A percentile compares a stretch with the other conserved stretches of the same genome.
These are phyloP conservation scores for Peromyscus maniculatus DNA, from an alignment of 2,113 vertebrate genomes.

Conservation along the genomic window DNA sequence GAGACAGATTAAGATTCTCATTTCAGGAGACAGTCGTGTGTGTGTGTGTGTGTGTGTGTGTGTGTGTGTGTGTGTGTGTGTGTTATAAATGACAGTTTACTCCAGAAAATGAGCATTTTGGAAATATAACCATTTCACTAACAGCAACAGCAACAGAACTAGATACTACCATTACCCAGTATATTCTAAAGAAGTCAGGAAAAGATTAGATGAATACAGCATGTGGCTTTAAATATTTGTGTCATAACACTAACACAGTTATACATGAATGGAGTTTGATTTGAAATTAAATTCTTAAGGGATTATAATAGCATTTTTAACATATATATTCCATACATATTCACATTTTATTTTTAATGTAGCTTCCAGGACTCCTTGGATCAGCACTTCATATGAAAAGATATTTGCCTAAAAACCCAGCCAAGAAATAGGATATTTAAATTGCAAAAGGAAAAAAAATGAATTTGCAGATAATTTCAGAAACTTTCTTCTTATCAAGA, in stretches of 20 bases:
- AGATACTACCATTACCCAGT: not conserved
- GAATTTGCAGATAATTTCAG: not conserved
- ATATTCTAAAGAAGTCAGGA: not conserved
- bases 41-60: not conserved
- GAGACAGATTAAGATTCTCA: not conserved
- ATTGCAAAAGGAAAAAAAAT: not conserved
- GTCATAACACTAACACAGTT: not conserved
- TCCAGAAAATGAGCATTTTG: not conserved
- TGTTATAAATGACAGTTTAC: not conserved
- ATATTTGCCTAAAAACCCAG: not conserved
- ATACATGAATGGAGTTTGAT: not conserved
- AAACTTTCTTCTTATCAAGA: not conserved
- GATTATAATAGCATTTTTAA: not conserved
- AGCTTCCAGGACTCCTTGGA: not conserved
- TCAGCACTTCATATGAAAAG: not conserved
- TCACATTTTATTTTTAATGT: not conserved
- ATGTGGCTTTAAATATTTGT: not conserved
- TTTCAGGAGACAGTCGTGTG: not conserved
- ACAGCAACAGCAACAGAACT: not conserved
- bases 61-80: not conserved
- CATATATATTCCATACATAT: not conserved
- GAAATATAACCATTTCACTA: constrained; percentile 19
- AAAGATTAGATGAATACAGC: not conserved
- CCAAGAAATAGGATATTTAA: not conserved
- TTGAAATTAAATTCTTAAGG: constrained; percentile 9